These are phyloP conservation scores for Hapalemur alaotrensis DNA, from an alignment of 2,797 vertebrate species.

Conservation along the genomic window DNA sequence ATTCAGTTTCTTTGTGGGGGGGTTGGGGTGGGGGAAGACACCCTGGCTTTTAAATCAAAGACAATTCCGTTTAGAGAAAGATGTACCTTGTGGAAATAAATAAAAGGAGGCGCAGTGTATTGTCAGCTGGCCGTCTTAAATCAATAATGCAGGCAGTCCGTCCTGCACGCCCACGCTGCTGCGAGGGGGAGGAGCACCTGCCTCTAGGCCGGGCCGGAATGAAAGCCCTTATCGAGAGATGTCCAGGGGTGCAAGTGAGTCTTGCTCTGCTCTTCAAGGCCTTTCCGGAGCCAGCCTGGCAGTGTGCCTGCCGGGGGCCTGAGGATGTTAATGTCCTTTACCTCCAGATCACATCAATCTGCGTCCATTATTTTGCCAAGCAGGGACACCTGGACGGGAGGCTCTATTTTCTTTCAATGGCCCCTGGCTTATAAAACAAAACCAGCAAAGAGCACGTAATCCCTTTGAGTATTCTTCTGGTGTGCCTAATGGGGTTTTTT, in stretches of 20 bases:
- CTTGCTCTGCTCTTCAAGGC: constrained; percentile 48
- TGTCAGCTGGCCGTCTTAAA: constrained; percentile 76
- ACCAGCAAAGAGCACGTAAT: constrained; percentile 72
- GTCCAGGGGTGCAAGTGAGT: constrained; percentile 38
- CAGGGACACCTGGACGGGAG: constrained; percentile 81
- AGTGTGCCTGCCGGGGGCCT: constrained; percentile 67
- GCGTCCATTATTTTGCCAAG: constrained; percentile 79
- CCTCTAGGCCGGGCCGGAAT: constrained; percentile 64
- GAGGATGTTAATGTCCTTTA: constrained; percentile 73
- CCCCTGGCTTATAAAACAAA: constrained; percentile 80
- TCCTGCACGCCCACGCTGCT: constrained; percentile 71
- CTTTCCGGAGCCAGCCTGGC: constrained; percentile 44
- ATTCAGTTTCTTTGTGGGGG: constrained; percentile 68
- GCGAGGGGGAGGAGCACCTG: constrained; percentile 68
- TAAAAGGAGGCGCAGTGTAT: constrained; percentile 70
- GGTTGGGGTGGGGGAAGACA: constrained; percentile 33
- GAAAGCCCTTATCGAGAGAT: constrained; percentile 66
- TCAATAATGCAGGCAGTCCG: constrained; percentile 78
- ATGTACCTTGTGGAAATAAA: constrained; percentile 82
- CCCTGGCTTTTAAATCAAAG: constrained; percentile 82
- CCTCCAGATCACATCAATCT: constrained; percentile 79
- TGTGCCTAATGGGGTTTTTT: constrained; percentile 60
- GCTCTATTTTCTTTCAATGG: constrained; percentile 78
- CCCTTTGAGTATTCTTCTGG: constrained; percentile 76
- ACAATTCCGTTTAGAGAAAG: constrained; percentile 83